Percentiles rank a stretch among this genome's conserved stretches.
These are phyloP conservation scores for Trematomus loennbergii DNA, from an alignment of 2,113 vertebrate species.

Conservation along the genomic window DNA sequence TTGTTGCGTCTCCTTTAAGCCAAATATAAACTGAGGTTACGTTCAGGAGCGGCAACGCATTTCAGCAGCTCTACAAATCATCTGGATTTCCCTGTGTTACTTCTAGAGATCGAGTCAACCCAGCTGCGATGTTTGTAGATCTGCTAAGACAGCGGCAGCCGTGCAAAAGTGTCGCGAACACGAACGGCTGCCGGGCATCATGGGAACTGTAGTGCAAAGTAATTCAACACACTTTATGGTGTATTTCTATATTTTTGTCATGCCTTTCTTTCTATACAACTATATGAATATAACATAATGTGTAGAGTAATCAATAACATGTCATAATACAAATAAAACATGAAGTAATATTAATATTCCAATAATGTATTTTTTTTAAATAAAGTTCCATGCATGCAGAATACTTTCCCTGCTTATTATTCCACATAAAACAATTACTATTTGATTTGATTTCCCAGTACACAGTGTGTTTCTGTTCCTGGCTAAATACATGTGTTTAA, in stretches of 20 bases:
- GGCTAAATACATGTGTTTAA: neutral
- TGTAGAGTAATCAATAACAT: neutral
- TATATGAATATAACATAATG: neutral
- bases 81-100: constrained; percentile 29
- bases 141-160: constrained; percentile 39
- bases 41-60: constrained; percentile 46
- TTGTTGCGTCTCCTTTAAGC: constrained; percentile 90
- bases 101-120: neutral
- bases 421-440: neutral
- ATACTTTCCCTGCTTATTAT: no score
- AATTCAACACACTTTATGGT: neutral
- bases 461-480: neutral
- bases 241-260: neutral
- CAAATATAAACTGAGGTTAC: constrained; percentile 73
- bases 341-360: neutral
- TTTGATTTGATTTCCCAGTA: neutral
- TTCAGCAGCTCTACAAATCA: constrained; percentile 40
- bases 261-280: neutral
- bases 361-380: no score
- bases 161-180: neutral
- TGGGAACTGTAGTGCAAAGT: constrained; percentile 69
- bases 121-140: constrained; percentile 35
- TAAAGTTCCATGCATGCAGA: neutral
- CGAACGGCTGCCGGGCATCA: constrained; percentile 23
- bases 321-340: neutral